Evolutionary conservation across 1,140 invertebrate genomes (phyloP).

Genomic region (Bombus haemorrhoidalis): DNA sequence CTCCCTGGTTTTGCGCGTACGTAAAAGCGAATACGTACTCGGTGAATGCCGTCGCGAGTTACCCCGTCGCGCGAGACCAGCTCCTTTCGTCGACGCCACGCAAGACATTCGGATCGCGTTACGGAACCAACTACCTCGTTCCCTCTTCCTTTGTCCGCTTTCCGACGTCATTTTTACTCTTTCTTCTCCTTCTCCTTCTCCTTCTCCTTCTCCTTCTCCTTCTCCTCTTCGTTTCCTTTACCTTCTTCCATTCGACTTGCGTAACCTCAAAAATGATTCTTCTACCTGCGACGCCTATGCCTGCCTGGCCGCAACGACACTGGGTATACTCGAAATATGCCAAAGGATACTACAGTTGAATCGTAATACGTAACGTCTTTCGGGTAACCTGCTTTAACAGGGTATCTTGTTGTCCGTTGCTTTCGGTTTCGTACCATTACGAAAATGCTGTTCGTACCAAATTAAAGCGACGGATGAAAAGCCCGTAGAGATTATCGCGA

Average conservation of each 20-base stretch:
- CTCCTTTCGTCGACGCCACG: not conserved
- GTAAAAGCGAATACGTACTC: not conserved
- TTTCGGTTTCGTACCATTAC: constrained; percentile 36
- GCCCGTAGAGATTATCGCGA: not conserved
- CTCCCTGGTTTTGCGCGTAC: not conserved
- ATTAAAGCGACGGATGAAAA: not conserved
- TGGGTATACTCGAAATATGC: not conserved
- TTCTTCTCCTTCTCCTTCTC: not conserved
- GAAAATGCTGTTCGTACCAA: constrained; percentile 31
- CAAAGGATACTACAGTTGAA: not conserved
- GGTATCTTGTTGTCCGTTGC: constrained; percentile 24
- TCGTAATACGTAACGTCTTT: no score
- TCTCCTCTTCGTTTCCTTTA: not conserved
- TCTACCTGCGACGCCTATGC: constrained; percentile 44
- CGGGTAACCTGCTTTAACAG: no score
- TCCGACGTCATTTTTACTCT: not conserved
- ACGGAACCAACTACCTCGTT: not conserved
- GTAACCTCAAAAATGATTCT: not conserved
- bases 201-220: not conserved
- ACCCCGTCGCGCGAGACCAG: not conserved
- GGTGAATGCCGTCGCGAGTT: not conserved
- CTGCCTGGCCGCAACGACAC: constrained; percentile 25
- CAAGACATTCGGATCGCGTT: constrained; percentile 2
- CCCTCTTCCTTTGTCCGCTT: not conserved
- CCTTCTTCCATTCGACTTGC: not conserved